Evolutionary conservation across 2,888 invertebrate species (phyloP), one percentile per base, ranked within the genome.

Genomic region (Platypus cylindrus): DNA sequence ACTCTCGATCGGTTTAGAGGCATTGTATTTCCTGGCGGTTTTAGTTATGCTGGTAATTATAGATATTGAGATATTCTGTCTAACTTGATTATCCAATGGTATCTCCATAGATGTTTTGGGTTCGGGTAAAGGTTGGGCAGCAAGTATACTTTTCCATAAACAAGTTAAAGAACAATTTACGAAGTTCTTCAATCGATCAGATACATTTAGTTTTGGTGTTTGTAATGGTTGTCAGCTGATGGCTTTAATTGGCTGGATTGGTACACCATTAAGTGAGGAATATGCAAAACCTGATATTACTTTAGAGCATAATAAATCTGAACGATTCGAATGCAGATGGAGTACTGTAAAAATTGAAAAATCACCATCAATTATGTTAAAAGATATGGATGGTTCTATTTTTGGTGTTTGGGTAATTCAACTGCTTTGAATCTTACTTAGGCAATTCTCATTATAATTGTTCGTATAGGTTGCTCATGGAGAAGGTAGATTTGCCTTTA

Each of bases 151-250:
- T 23, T 91, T 87, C 59, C 83, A 89, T 48, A 70, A 75, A 7
- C 65, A 67, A 2, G 59, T 95, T n/a, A 68, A 70, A 42, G 64
- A 71, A 1, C 86, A 93, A 57, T 81, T 98, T 48, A 64, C 75
- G 14, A 66, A 70, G 34, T 98, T 97, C 63, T 49, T 63, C 9
- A 63, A 65, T 22, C 70, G 85, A 9, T 55, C 65, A 1, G 81
- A 95, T 56, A 91, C 91, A 0, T 97, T 98, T 61, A 93, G 93
- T 32, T 69, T 97, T 45, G 97, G 97, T 17, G 84, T 95, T n/a
- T 98, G 97, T 57, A 98, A 98, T 59, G 97, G 97, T 1, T 97
- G 97, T 54, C 97, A 98, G 56, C 64, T 98, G 44, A 87, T 97
- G 89, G 86, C 82, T 3, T 62, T 90, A 15, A 71, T 98, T 4